Conservation (phyloP, 2,113 vertebrate species). For the Mustela nigripes region DNA sequence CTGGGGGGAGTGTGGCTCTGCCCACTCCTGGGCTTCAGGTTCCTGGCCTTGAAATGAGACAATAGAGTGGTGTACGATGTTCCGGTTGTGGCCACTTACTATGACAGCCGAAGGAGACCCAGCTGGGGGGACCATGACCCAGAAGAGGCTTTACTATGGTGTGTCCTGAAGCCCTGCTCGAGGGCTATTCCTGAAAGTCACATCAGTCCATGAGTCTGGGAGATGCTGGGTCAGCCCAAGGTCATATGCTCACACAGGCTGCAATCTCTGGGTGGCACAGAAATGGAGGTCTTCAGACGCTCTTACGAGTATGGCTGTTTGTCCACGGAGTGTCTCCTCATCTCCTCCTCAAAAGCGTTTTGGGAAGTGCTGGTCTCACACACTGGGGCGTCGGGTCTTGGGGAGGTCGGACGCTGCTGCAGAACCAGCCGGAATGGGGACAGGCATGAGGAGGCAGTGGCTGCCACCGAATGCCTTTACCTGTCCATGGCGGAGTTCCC, state of each 20-base stretch:
- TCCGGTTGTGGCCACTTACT: neutral
- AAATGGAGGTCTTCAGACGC: neutral
- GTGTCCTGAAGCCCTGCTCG: rapidly evolving
- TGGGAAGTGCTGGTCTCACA: neutral
- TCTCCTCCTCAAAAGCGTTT: rapidly evolving
- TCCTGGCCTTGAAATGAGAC: neutral
- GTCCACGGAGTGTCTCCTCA: neutral
- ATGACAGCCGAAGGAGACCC: neutral
- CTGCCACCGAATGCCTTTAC: neutral
- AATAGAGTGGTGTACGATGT: neutral
- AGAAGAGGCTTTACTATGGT: rapidly evolving
- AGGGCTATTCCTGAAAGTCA: neutral
- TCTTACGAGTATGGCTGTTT: neutral
- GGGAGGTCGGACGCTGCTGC: rapidly evolving
- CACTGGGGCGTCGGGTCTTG: rapidly evolving
- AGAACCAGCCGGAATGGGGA: neutral
- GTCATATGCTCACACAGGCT: rapidly evolving
- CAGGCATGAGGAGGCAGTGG: rapidly evolving
- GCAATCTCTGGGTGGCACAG: neutral
- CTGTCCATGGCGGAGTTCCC: neutral
- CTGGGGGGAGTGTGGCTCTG: neutral
- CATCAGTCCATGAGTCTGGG: neutral
- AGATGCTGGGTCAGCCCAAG: neutral
- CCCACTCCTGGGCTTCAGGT: neutral
- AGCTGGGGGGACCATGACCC: neutral